Percentiles rank a stretch among this genome's conserved stretches.
phyloP scores from a whole-genome alignment of 2,113 vertebrate species.

The Echinops telfairi region DNA sequence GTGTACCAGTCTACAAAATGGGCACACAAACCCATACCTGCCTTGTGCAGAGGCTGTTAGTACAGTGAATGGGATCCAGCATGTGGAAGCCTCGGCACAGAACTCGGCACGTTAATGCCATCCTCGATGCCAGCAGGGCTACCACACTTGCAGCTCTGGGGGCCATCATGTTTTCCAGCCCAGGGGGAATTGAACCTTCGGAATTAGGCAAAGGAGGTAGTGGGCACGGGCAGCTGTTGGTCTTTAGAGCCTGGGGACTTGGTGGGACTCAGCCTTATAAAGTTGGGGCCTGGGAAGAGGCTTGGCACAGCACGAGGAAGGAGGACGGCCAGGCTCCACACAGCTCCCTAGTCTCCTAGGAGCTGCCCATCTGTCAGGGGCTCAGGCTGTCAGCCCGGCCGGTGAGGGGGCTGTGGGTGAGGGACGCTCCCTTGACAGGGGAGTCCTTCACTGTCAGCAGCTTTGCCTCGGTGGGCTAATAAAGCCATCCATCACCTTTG shows the following conservation, averaged over 20 bases:
- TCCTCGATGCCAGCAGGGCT: background rate
- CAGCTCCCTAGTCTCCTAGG: background rate
- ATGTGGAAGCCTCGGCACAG: background rate
- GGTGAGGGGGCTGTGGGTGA: slow-evolving; percentile 72
- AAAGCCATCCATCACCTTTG: slow-evolving; percentile 88
- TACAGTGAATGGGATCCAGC: background rate
- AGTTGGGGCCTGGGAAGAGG: background rate
- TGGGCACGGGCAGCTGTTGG: background rate
- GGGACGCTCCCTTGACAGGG: slow-evolving; percentile 69
- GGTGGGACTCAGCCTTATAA: background rate
- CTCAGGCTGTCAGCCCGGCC: slow-evolving; percentile 35
- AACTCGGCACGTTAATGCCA: background rate
- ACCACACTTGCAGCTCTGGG: background rate
- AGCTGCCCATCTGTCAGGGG: slow-evolving; percentile 72
- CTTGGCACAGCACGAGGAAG: background rate
- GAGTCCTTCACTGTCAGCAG: slow-evolving; percentile 82
- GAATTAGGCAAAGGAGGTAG: background rate
- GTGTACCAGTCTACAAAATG: background rate
- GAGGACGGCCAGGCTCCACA: background rate
- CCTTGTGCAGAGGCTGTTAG: background rate
- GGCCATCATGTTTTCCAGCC: fast-evolving
- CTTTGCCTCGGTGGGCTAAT: slow-evolving; percentile 85
- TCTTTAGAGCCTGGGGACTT: background rate
- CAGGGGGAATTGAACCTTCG: background rate
- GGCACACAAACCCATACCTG: background rate